A percentile compares a stretch with the other conserved stretches of the same genome.
These are phyloP conservation scores for Chloroceryle inda DNA, from an alignment of 2,797 vertebrate genomes.

Conservation along the genomic window DNA sequence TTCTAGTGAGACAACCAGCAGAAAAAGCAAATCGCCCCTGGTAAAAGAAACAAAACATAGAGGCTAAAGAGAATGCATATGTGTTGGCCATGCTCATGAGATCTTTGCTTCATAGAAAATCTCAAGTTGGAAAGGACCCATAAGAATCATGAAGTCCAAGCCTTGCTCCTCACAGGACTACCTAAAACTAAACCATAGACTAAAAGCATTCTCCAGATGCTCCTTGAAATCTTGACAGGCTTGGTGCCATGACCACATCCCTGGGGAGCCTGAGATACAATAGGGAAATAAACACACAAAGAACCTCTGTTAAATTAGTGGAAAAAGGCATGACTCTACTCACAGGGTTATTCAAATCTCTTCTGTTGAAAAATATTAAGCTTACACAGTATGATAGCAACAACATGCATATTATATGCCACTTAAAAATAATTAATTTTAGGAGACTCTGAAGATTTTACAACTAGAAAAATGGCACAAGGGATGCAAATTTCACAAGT, in stretches of 20 bases:
- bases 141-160: neutral
- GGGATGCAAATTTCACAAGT: neutral
- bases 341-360: neutral
- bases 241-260: neutral
- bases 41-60: neutral
- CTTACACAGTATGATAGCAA: neutral
- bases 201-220: neutral
- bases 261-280: rapidly evolving
- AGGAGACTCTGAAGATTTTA: neutral
- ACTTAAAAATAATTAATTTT: neutral
- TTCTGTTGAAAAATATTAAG: neutral
- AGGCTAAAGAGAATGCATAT: neutral
- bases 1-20: neutral
- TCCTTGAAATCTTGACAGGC: neutral
- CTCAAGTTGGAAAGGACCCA: neutral
- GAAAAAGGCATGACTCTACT: neutral
- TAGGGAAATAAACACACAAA: neutral
- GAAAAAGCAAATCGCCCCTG: neutral
- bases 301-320: neutral
- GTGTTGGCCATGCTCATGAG: neutral
- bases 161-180: neutral
- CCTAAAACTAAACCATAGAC: neutral
- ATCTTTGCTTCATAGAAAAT: neutral
- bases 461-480: neutral
- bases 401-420: neutral